These are phyloP conservation scores for Albula glossodonta DNA, from an alignment of 2,113 vertebrate genomes.

Conservation along the genomic window DNA sequence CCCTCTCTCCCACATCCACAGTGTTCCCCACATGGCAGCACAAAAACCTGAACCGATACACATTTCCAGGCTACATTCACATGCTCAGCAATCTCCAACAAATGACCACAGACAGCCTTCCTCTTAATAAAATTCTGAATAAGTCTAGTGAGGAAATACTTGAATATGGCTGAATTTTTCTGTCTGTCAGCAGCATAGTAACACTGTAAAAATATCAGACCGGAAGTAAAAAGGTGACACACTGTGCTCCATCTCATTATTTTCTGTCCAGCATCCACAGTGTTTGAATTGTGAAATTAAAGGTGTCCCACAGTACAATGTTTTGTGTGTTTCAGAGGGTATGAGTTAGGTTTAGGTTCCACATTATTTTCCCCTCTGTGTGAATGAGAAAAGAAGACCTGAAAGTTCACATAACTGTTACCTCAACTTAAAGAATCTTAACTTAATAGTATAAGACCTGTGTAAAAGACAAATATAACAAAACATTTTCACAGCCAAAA, in stretches of 20 bases:
- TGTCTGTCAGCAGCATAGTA: not conserved
- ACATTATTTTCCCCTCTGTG: not conserved
- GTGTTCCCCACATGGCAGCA: not conserved
- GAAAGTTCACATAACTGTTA: not conserved
- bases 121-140: not conserved
- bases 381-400: not conserved
- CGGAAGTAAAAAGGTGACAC: not conserved
- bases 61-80: not conserved
- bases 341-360: not conserved
- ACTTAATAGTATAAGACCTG: not conserved
- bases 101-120: not conserved
- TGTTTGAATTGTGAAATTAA: too few species aligned
- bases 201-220: not conserved
- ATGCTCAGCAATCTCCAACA: not conserved
- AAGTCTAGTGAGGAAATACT: not conserved
- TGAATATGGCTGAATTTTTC: not conserved
- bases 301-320: too few species aligned
- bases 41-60: not conserved
- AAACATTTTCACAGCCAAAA: not conserved
- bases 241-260: not conserved
- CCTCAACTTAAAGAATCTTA: constrained; percentile 5
- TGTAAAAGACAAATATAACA: constrained; percentile 10
- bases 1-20: not conserved
- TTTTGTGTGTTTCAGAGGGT: too few species aligned
- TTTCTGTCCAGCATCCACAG: not conserved